Evolutionary conservation across 2,113 vertebrate species (phyloP), one percentile per base, ranked within the genome.

Genomic region (Charina bottae): DNA sequence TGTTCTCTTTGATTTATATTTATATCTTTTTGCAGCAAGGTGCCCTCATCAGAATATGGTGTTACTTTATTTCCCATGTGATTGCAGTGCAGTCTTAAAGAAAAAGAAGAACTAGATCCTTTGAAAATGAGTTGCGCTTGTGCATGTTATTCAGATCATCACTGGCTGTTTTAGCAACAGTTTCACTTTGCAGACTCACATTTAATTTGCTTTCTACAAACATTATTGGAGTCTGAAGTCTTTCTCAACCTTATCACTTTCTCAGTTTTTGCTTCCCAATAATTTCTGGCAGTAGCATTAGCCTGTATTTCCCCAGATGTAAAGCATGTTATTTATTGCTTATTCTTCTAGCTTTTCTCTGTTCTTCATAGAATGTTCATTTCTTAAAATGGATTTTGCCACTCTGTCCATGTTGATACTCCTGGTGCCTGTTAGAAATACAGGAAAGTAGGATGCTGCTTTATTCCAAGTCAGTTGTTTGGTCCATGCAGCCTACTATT

Each of bases 171-270:
- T 90, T 60, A 87, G 85, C 64, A 93, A 72, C 1, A 64, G 90
- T 83, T 90, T 90, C 85, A 87, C 68, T 72, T 90, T 84, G 56
- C 56, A 93, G 68, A 19, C 33, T 93, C 49, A 90, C 83, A 84
- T 93, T 93, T 93, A 93, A 88, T 90, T 90, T 90, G 58, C 85
- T 90, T 88, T 93, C 72, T 54, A 62, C 53, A 55, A 83, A 64
- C 85, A 93, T 33, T 46, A 68, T 87, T 62, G 59, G 83, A 91
- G 17, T 91, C 83, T 54, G 46, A 93, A 87, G 85, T 87, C 46
- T 90, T 93, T 88, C 55, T 78, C 58, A 55, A 33, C 85, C 62
- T 93, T 84, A 90, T 90, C 33, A 56, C 49, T 92, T 62, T 89
- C 56, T 89, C 72, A 26, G 26, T 62, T 89, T 89, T 92, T 89